Evolutionary conservation across 2,888 invertebrate genomes (phyloP).

Genomic region (Coelopa pilipes): DNA sequence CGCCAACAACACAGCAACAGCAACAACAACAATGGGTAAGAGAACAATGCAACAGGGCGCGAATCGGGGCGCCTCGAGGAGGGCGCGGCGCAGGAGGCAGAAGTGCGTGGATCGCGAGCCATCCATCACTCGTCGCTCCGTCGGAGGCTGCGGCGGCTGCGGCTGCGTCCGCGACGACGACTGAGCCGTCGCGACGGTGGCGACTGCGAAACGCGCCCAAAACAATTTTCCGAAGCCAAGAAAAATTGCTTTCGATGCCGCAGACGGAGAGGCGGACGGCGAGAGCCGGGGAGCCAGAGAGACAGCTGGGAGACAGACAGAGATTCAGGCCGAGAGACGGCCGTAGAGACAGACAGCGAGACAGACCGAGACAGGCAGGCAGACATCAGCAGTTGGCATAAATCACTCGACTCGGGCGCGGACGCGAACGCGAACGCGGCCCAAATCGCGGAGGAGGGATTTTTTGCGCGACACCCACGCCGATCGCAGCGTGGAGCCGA

Average conservation of each 20-base stretch:
- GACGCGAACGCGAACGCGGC: not conserved
- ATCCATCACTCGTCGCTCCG: constrained; percentile 43
- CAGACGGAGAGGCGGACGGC: not conserved
- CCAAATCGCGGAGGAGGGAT: constrained; percentile 1
- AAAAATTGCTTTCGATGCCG: constrained; percentile 22
- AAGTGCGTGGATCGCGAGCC: constrained; percentile 43
- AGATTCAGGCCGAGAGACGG: not conserved
- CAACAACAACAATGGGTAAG: constrained; percentile 3
- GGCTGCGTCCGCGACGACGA: too few relatives aligned
- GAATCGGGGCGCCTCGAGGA: constrained; percentile 23
- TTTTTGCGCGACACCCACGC: constrained; percentile 8
- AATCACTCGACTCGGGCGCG: constrained; percentile 24
- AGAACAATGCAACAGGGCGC: constrained; percentile 16
- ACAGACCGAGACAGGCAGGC: constrained; percentile 17
- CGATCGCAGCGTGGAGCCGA: not conserved
- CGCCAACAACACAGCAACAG: constrained; percentile 3
- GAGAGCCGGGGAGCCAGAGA: too few relatives aligned
- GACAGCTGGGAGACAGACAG: constrained; percentile 6
- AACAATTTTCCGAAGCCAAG: constrained; percentile 33
- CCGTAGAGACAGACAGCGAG: not conserved
- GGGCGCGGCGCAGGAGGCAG: not conserved
- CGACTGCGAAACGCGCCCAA: constrained; percentile 23
- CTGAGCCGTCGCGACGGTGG: constrained; percentile 4
- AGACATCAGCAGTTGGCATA: constrained; percentile 32
- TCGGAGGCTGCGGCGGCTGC: too few relatives aligned